A percentile compares a stretch with the other conserved stretches of the same genome.
Conservation (phyloP, 2,888 invertebrate genomes). For the Cybosia mesomella region DNA sequence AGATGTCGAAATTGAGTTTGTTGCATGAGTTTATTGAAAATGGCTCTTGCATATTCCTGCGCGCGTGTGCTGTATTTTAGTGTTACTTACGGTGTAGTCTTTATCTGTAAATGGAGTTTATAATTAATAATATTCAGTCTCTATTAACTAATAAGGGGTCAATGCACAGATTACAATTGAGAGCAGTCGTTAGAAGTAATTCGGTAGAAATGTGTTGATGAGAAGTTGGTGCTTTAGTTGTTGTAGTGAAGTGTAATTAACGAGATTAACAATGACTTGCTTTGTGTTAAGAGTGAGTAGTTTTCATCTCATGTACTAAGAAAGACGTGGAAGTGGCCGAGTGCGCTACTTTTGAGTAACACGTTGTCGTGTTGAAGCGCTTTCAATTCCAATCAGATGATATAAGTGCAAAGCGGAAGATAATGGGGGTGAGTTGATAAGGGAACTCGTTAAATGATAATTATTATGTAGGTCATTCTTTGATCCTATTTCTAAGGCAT, state of each 20-base stretch:
- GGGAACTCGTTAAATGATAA: constrained; percentile 11
- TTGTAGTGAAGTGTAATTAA: constrained; percentile 55
- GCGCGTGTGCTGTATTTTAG: constrained; percentile 50
- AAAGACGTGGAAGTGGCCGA: constrained; percentile 18
- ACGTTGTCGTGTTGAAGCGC: constrained; percentile 19
- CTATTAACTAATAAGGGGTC: constrained; percentile 59
- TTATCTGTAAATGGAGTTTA: constrained; percentile 23
- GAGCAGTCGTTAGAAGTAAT: constrained; percentile 49
- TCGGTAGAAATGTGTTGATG: constrained; percentile 52
- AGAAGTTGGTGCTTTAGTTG: constrained; percentile 47
- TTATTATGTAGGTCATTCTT: not conserved
- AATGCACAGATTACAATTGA: constrained; percentile 57
- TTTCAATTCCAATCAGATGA: constrained; percentile 25
- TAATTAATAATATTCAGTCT: constrained; percentile 39
- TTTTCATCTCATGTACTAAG: constrained; percentile 37
- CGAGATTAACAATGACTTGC: constrained; percentile 69
- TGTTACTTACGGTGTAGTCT: constrained; percentile 14
- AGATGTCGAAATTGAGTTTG: constrained; percentile 77
- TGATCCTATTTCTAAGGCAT: not conserved
- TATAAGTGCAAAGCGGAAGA: constrained; percentile 25
- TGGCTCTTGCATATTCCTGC: constrained; percentile 65
- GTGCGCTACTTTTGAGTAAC: constrained; percentile 15
- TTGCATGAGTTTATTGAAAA: constrained; percentile 79
- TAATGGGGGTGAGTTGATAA: constrained; percentile 40
- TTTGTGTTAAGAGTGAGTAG: constrained; percentile 70